Percentiles rank a stretch among this genome's conserved stretches.
phyloP scores from a whole-genome alignment of 2,113 vertebrate genomes.

The Paramormyrops kingsleyae region DNA sequence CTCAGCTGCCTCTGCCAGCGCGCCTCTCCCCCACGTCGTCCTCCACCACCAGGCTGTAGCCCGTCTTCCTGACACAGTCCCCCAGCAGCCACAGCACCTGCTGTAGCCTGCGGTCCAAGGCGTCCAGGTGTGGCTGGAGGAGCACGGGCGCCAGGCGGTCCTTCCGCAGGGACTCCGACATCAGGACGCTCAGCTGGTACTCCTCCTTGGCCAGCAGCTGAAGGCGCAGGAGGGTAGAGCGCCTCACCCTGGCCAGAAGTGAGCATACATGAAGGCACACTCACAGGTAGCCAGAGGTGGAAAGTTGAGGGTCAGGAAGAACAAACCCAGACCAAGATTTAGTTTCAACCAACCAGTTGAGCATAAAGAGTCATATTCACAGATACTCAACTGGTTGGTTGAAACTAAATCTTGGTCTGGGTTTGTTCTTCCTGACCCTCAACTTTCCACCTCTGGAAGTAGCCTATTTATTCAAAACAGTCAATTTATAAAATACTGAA shows the following conservation, averaged over 20 bases:
- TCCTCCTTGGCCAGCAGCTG: conserved; percentile 90
- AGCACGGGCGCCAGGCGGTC: conserved; percentile 84
- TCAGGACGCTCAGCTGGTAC: conserved; percentile 78
- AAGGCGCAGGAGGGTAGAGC: conserved; percentile 85
- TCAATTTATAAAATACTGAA: not conserved
- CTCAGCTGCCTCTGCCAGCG: conserved; percentile 30
- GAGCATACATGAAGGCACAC: not conserved
- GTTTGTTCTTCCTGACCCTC: too few relatives aligned
- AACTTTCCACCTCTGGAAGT: too few relatives aligned
- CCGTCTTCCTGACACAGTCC: conserved; percentile 83
- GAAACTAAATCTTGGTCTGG: too few relatives aligned
- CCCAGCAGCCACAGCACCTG: conserved; percentile 74
- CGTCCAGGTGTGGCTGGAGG: conserved; percentile 81
- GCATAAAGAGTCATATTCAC: too few relatives aligned
- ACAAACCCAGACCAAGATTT: not conserved
- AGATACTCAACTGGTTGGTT: too few relatives aligned
- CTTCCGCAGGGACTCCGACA: conserved; percentile 81
- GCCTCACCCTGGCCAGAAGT: conserved; percentile 68
- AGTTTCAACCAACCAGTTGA: too few relatives aligned
- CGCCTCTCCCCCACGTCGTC: conserved; percentile 67
- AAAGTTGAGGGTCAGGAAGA: not conserved
- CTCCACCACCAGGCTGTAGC: conserved; percentile 74
- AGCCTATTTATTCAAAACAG: too few relatives aligned
- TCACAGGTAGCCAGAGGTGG: not conserved
- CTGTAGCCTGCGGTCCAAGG: conserved; percentile 85